Percentiles rank a stretch among this genome's conserved stretches.
Conservation (phyloP, 2,113 vertebrate genomes). For the Neotragus pygmaeus region DNA sequence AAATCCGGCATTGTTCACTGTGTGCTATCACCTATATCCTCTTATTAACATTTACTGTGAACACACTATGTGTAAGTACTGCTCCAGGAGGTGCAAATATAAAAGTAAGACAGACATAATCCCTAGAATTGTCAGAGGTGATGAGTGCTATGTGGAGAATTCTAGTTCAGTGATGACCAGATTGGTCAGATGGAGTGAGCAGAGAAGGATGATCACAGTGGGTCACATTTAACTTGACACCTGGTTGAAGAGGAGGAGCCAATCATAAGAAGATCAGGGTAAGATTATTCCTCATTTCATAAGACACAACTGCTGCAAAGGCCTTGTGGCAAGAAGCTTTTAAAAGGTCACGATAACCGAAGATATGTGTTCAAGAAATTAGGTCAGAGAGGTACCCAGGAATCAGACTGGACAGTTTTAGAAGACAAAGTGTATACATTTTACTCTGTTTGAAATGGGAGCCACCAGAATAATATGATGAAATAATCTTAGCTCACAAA, state of each 20-base stretch:
- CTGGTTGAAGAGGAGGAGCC: not conserved
- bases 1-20: fast-evolving
- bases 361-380: not conserved
- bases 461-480: not conserved
- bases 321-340: not conserved
- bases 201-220: not conserved
- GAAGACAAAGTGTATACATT: not conserved
- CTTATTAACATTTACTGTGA: not conserved
- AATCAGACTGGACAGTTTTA: not conserved
- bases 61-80: not conserved
- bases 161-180: not conserved
- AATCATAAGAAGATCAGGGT: not conserved
- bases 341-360: not conserved
- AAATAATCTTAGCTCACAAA: not conserved
- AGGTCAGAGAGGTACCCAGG: not conserved
- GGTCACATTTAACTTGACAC: not conserved
- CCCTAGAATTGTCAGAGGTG: not conserved
- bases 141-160: not conserved
- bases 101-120: not conserved
- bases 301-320: not conserved
- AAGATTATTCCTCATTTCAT: not conserved
- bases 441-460: not conserved
- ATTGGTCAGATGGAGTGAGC: not conserved
- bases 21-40: not conserved
- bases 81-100: not conserved